phyloP scores from a whole-genome alignment of 2,888 invertebrate genomes.

The Amiota minor region DNA sequence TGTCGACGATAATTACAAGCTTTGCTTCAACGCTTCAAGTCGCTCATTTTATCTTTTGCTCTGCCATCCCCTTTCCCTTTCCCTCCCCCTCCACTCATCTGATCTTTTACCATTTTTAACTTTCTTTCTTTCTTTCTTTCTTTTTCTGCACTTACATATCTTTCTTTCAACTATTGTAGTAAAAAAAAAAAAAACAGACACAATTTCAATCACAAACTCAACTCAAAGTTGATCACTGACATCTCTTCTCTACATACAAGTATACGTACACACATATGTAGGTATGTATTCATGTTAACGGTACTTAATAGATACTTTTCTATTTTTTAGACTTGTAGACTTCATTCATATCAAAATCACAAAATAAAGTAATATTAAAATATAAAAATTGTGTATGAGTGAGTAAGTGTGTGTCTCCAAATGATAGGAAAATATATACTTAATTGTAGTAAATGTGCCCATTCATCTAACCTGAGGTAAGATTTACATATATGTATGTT shows the following conservation, averaged over 20 bases:
- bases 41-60: too few relatives aligned
- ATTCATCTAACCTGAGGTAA: background rate
- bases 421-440: too few relatives aligned
- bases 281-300: slow-evolving; percentile 45
- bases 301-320: slow-evolving; percentile 68
- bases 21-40: too few relatives aligned
- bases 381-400: too few relatives aligned
- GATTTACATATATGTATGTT: slow-evolving; percentile 31
- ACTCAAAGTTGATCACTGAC: slow-evolving; percentile 37
- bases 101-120: too few relatives aligned
- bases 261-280: background rate
- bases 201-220: slow-evolving; percentile 43
- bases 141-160: too few relatives aligned
- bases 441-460: too few relatives aligned
- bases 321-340: slow-evolving; percentile 38
- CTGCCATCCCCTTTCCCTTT: too few relatives aligned
- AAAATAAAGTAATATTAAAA: background rate
- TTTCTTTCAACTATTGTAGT: slow-evolving; percentile 27
- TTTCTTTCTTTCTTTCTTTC: too few relatives aligned
- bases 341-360: background rate
- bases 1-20: slow-evolving; percentile 57
- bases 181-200: slow-evolving; percentile 43
- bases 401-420: too few relatives aligned
- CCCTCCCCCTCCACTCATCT: too few relatives aligned
- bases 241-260: slow-evolving; percentile 32